Percentiles rank a stretch among this genome's conserved stretches.
Evolutionary conservation across 2,113 vertebrate genomes (phyloP).

Genomic region (Melanotaenia duboulayi): DNA sequence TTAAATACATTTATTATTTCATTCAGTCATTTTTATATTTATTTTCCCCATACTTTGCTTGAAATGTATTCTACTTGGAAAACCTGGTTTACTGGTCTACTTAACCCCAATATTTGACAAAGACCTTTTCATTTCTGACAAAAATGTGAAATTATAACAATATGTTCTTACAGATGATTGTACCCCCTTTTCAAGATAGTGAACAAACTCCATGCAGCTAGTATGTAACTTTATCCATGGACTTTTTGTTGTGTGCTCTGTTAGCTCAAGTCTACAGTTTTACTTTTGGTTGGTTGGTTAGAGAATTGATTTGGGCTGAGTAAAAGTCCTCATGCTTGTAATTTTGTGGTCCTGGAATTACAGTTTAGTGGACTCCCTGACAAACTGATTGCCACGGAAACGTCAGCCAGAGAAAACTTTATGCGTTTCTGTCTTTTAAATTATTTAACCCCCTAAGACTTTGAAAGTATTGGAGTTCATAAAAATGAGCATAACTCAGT

Average conservation of each 20-base stretch:
- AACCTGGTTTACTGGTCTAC: too few species aligned
- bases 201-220: not conserved
- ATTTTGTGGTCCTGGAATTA: slow-evolving; percentile 36
- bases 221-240: not conserved
- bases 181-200: not conserved
- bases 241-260: not conserved
- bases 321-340: slow-evolving; percentile 33
- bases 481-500: slow-evolving; percentile 48
- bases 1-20: too few species aligned
- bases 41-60: too few species aligned
- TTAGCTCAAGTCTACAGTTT: not conserved
- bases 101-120: too few species aligned
- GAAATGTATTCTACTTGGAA: too few species aligned
- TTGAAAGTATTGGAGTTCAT: slow-evolving; percentile 44
- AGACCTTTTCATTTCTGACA: too few species aligned
- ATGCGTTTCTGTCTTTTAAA: slow-evolving; percentile 33
- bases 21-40: too few species aligned
- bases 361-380: slow-evolving; percentile 22
- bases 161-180: not conserved
- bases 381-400: slow-evolving; percentile 32
- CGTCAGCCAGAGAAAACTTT: slow-evolving; percentile 32
- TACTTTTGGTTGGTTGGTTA: slow-evolving; percentile 21
- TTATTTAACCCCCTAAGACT: slow-evolving; percentile 52
- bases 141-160: too few species aligned
- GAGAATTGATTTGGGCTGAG: slow-evolving; percentile 38